Evolutionary conservation across 1,140 invertebrate genomes (phyloP).

Genomic region (Maconellicoccus hirsutus): DNA sequence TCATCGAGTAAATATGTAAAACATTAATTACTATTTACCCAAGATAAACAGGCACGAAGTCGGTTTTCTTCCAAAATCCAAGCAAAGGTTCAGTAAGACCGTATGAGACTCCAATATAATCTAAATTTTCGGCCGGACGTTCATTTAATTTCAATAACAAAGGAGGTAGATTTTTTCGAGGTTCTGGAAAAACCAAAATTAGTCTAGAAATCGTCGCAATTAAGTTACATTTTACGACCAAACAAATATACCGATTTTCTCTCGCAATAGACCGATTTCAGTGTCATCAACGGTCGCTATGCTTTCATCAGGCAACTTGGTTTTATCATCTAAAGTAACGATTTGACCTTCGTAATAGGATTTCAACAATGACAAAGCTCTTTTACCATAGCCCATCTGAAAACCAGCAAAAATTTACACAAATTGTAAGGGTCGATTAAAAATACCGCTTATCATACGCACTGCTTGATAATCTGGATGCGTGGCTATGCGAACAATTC

Average conservation of each 20-base stretch:
- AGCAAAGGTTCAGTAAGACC: slow-evolving; percentile 72
- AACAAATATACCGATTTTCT: slow-evolving; percentile 36
- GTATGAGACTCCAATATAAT: slow-evolving; percentile 92
- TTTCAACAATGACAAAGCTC: slow-evolving; percentile 69
- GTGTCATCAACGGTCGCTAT: slow-evolving; percentile 43
- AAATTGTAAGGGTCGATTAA: too few relatives aligned
- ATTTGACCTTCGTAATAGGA: slow-evolving; percentile 85
- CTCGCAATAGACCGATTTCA: slow-evolving; percentile 46
- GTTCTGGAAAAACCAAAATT: too few relatives aligned
- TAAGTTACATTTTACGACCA: too few relatives aligned
- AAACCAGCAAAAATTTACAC: too few relatives aligned
- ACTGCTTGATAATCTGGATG: slow-evolving; percentile 95
- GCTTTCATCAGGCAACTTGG: slow-evolving; percentile 34
- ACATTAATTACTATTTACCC: too few relatives aligned
- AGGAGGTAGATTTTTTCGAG: slow-evolving; percentile 53
- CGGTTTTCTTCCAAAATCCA: slow-evolving; percentile 83
- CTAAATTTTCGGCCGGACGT: slow-evolving; percentile 68
- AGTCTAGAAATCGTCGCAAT: too few relatives aligned
- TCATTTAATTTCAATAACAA: slow-evolving; percentile 67
- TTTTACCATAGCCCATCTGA: slow-evolving; percentile 88
- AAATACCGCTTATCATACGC: too few relatives aligned
- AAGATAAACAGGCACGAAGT: slow-evolving; percentile 84
- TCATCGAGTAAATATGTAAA: too few relatives aligned
- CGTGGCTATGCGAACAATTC: slow-evolving; percentile 91
- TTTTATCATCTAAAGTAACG: slow-evolving; percentile 45